Evolutionary conservation across 2,888 invertebrate genomes (phyloP), one percentile per base, ranked within the genome.

Genomic region (Latrodectus hesperus): DNA sequence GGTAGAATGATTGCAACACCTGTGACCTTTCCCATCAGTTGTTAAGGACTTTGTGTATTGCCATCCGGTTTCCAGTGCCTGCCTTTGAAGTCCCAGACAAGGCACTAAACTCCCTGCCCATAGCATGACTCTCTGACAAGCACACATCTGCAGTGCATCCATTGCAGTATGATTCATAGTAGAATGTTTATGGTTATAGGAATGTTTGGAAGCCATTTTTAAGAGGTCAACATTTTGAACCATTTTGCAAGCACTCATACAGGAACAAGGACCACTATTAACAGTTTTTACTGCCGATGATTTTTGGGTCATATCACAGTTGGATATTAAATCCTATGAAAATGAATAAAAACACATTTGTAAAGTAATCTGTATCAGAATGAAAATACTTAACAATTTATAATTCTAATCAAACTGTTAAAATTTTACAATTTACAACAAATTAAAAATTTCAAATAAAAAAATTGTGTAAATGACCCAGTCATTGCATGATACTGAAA

Each of bases 21-120:
- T 67, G 6, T 38, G 38, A 38, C 38, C 64, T 51, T 67, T 26
- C 0, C 51, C 55, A 51, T 85, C 84, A 9, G 55, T 49, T 14
- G 68, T 64, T 10, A 73, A 60, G 8, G 77, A 67, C 51, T 82
- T 81, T 0, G 51, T 17, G 52, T 71, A 76, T 14, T 79, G 79
- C 75, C 79, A 74, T 9, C 83, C 88, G 0, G 67, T 60, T 26
- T 88, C 88, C 55, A 80, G n/a, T 4, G 83, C 52, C 2, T 68
- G 38, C 14, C 73, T 65, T 53, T 81, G 84, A 4, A 76, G 80
- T 26, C 88, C 88, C 9, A 88, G 83, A 38, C 89, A 89, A 10
- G 89, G 89, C 10, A 89, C 88, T 12, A 89, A 17, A 72, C 81
- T 88, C 17, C 89, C 89, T 0, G 89, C 89, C 89, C 89, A 89